phyloP scores from a whole-genome alignment of 92 coral and sea anemone genomes.

The Scolanthus callimorphus region DNA sequence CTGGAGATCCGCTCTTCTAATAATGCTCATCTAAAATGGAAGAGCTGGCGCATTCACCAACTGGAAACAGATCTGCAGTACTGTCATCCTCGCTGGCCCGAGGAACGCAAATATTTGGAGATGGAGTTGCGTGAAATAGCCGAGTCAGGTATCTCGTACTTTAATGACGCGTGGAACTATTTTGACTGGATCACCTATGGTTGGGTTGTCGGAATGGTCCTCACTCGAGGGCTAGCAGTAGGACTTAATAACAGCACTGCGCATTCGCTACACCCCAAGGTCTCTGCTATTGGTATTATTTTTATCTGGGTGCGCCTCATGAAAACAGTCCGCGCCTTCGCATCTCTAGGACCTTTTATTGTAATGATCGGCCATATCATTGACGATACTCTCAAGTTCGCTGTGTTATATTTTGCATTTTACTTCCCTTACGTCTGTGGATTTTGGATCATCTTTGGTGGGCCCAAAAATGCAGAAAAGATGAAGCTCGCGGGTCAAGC shows the following conservation, averaged over 20 bases:
- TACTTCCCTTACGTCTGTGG: conserved; percentile 96
- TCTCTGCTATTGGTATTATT: conserved; percentile 78
- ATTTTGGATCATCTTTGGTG: conserved; percentile 96
- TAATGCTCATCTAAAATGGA: conserved; percentile 67
- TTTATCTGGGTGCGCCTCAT: conserved; percentile 94
- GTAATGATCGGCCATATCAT: conserved; percentile 95
- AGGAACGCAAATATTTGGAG: conserved; percentile 88
- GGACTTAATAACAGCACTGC: conserved; percentile 44
- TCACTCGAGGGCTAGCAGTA: conserved; percentile 79
- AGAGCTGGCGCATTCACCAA: conserved; percentile 75
- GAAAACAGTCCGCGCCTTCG: conserved; percentile 92
- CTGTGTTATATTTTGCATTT: conserved; percentile 75
- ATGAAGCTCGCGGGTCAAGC: conserved; percentile 54
- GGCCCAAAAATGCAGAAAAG: conserved; percentile 64
- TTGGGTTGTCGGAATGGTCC: conserved; percentile 70
- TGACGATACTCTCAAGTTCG: conserved; percentile 86
- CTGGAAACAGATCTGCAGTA: conserved; percentile 70
- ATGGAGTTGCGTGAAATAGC: conserved; percentile 84
- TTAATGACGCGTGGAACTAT: conserved; percentile 94
- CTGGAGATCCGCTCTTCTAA: conserved; percentile 75
- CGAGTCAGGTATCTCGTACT: conserved; percentile 90
- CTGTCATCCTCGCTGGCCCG: conserved; percentile 98
- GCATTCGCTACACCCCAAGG: conserved; percentile 69
- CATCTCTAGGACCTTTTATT: conserved; percentile 88
- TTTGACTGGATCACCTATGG: conserved; percentile 98